Evolutionary conservation across 2,797 vertebrate genomes (phyloP).

Genomic region (Vultur gryphus): DNA sequence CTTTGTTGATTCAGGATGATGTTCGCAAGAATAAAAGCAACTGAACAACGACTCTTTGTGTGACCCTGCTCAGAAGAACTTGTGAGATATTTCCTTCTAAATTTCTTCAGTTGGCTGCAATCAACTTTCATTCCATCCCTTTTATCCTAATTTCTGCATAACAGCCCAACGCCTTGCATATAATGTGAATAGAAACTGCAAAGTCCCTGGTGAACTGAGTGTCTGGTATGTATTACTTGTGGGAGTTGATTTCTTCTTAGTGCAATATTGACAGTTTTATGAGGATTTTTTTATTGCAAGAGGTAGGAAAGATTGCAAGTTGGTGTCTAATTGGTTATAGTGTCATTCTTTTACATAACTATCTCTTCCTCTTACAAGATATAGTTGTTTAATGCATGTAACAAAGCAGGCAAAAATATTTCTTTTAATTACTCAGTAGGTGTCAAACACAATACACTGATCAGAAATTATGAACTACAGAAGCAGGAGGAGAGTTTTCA

Average conservation of each 20-base stretch:
- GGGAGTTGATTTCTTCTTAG: not conserved
- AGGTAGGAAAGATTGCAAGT: not conserved
- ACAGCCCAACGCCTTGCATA: not conserved
- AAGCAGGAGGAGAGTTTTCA: not conserved
- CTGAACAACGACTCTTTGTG: not conserved
- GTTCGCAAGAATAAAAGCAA: not conserved
- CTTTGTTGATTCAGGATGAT: not conserved
- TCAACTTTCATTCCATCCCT: not conserved
- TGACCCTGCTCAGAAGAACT: not conserved
- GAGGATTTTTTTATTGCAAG: not conserved
- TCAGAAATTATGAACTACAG: not conserved
- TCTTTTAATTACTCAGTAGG: not conserved
- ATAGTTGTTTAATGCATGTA: not conserved
- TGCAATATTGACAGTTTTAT: not conserved
- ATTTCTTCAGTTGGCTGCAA: not conserved
- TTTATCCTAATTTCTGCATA: not conserved
- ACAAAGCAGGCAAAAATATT: not conserved
- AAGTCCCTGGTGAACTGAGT: not conserved
- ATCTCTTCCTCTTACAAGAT: not conserved
- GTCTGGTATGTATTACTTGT: not conserved
- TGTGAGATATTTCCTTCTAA: not conserved
- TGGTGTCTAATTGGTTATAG: not conserved
- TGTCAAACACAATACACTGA: not conserved
- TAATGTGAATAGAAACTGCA: not conserved
- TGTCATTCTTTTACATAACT: not conserved